These are phyloP conservation scores for Scaptomyza cyrtandrae DNA, from an alignment of 2,888 invertebrate species.

Conservation along the genomic window DNA sequence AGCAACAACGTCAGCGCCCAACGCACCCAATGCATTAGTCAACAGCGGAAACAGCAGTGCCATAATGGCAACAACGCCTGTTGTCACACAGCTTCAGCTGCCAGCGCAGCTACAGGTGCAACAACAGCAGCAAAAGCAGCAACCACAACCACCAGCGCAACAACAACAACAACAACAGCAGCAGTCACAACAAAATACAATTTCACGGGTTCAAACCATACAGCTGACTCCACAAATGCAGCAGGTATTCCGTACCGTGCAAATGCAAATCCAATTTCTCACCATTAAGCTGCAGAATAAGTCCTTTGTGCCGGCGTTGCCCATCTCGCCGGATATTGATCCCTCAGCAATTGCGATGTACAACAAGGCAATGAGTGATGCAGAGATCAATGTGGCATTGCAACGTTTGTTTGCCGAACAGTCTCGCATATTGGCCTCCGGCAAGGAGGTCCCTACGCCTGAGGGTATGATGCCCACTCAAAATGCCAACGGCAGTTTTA, in stretches of 20 bases:
- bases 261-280: constrained; percentile 89
- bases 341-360: constrained; percentile 81
- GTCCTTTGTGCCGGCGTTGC: constrained; percentile 79
- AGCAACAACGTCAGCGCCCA: constrained; percentile 48
- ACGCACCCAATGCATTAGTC: constrained; percentile 32
- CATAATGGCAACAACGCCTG: constrained; percentile 35
- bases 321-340: constrained; percentile 83
- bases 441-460: constrained; percentile 88
- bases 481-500: constrained; percentile 73
- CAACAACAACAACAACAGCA: constrained; percentile 71
- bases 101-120: constrained; percentile 41
- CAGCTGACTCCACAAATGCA: constrained; percentile 91
- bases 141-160: constrained; percentile 34
- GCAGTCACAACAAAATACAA: constrained; percentile 80
- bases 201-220: constrained; percentile 89
- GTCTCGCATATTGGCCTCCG: constrained; percentile 89
- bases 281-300: constrained; percentile 86
- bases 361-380: constrained; percentile 85
- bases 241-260: constrained; percentile 87
- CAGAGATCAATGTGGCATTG: constrained; percentile 86
- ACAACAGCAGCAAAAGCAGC: constrained; percentile 54
- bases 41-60: constrained; percentile 73
- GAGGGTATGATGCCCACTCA: constrained; percentile 84
- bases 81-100: constrained; percentile 50
- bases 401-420: constrained; percentile 88